Conservation (phyloP, 64 coral and sea anemone species). For the Montipora capricornis region DNA sequence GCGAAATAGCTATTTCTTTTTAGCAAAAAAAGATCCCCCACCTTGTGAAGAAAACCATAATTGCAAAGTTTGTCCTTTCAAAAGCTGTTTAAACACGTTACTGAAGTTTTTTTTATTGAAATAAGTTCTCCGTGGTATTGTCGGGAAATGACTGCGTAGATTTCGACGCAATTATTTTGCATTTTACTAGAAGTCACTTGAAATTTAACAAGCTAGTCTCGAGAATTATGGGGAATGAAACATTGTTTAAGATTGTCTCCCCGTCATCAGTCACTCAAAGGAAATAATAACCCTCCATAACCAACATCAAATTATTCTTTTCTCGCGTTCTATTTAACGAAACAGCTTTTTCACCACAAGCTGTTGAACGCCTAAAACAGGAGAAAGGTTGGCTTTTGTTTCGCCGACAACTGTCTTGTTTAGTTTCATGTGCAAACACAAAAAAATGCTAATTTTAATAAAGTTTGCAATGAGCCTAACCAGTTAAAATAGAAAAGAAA, state of each 20-base stretch:
- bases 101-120: conserved; percentile 50
- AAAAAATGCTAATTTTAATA: conserved; percentile 56
- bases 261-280: neutral
- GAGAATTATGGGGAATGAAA: conserved; percentile 41
- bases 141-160: conserved; percentile 64
- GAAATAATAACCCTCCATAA: neutral
- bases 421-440: conserved; percentile 45
- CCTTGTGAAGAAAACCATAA: conserved; percentile 17
- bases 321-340: neutral
- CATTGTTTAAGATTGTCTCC: conserved; percentile 5
- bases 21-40: neutral
- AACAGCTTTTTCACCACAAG: neutral
- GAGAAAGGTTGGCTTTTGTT: conserved; percentile 32
- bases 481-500: conserved; percentile 51
- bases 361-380: conserved; percentile 11
- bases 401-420: conserved; percentile 43
- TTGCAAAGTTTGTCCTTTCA: conserved; percentile 39
- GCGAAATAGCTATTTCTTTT: conserved; percentile 23
- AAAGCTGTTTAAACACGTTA: conserved; percentile 77
- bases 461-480: conserved; percentile 41
- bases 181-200: conserved; percentile 51
- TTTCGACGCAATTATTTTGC: conserved; percentile 50
- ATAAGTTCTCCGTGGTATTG: conserved; percentile 72
- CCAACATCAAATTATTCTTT: neutral
- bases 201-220: conserved; percentile 40